Conservation (phyloP, 53 echinoderm and acorn worm species). For the Patiria pectinifera region DNA sequence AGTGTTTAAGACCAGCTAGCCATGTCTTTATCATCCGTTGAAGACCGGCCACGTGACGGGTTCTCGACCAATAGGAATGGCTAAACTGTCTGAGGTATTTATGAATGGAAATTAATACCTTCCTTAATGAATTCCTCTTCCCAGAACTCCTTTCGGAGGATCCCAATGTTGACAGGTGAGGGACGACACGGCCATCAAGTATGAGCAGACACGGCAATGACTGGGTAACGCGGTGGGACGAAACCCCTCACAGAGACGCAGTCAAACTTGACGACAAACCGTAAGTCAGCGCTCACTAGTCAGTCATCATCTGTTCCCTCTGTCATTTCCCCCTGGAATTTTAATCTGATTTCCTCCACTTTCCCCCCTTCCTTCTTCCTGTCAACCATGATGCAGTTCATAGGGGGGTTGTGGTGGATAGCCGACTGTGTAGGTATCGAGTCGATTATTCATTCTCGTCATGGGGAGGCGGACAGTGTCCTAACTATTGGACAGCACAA, state of each 20-base stretch:
- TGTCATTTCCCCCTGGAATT: constrained; percentile 2
- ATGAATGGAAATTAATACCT: constrained; percentile 47
- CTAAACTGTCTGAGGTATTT: too few species aligned
- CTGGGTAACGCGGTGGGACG: constrained; percentile 31
- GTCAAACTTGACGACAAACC: constrained; percentile 65
- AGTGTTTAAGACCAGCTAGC: too few species aligned
- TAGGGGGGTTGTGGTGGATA: constrained; percentile 30
- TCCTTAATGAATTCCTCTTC: constrained; percentile 12
- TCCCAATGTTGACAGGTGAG: constrained; percentile 26
- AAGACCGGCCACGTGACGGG: too few species aligned
- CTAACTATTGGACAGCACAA: neutral
- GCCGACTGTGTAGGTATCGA: constrained; percentile 21
- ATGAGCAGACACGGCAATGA: neutral
- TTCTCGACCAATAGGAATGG: too few species aligned
- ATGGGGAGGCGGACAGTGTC: neutral
- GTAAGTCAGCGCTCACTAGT: constrained; percentile 32
- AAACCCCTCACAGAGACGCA: constrained; percentile 21
- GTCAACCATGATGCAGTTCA: constrained; percentile 30
- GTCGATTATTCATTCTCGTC: constrained; percentile 7
- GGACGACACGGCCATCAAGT: neutral
- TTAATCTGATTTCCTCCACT: constrained; percentile 45
- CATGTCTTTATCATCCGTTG: too few species aligned
- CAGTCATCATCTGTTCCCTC: neutral
- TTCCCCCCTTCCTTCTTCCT: neutral
- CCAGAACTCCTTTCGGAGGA: neutral